phyloP scores from a whole-genome alignment of 2,888 invertebrate species.

The Epistrophe eligans region DNA sequence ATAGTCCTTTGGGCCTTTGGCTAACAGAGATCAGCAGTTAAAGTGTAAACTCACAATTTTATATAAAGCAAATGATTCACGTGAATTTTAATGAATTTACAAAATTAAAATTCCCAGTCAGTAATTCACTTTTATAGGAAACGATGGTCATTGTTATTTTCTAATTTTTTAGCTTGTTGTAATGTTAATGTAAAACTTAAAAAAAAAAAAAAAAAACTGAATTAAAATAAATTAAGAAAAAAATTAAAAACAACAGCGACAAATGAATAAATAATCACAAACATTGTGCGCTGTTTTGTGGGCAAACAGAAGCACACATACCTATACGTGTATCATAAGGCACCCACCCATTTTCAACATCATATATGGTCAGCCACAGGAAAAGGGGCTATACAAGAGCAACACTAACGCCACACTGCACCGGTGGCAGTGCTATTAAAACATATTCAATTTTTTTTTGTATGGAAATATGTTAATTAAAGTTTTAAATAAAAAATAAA shows the following conservation, averaged over 20 bases:
- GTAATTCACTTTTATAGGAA: constrained; percentile 69
- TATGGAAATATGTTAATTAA: constrained; percentile 73
- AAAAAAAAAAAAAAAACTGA: not conserved
- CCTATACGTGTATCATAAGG: not conserved
- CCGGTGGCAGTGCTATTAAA: constrained; percentile 1
- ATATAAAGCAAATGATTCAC: constrained; percentile 64
- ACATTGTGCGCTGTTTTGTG: constrained; percentile 66
- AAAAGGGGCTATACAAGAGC: not conserved
- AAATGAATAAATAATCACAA: constrained; percentile 76
- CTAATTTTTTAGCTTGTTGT: constrained; percentile 48
- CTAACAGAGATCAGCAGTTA: not conserved
- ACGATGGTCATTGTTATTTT: constrained; percentile 40
- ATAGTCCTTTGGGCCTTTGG: not conserved
- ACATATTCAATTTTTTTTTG: constrained; percentile 23
- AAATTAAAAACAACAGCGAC: constrained; percentile 51
- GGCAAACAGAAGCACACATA: constrained; percentile 22
- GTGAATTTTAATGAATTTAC: constrained; percentile 67
- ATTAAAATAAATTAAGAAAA: constrained; percentile 20
- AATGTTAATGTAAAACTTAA: constrained; percentile 2
- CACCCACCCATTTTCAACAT: not conserved
- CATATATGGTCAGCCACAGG: constrained; percentile 53
- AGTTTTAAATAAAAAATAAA: constrained; percentile 52
- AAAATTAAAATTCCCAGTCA: constrained; percentile 69
- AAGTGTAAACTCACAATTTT: constrained; percentile 5
- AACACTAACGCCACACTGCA: not conserved